Evolutionary conservation across 2,113 vertebrate species (phyloP), one percentile per base, ranked within the genome.

Genomic region (Guaruba guarouba): DNA sequence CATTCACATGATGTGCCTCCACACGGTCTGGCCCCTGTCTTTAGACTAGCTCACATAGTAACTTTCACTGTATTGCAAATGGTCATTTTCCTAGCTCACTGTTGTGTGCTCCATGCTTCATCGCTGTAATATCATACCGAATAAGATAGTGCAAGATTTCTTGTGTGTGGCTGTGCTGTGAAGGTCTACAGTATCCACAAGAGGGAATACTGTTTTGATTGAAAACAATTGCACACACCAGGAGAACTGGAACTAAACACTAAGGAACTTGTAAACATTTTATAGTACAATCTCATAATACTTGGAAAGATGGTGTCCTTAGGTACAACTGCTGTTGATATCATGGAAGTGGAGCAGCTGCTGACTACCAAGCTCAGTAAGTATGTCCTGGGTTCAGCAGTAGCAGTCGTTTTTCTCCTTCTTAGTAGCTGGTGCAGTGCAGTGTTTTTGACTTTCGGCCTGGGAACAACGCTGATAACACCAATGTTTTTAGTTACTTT

Each of bases 1-100:
- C 27, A 3, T 67, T 31, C 24, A 3, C 13, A 1, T 22, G 31
- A 10, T 2, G 1, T 0, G 0, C 7, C 15, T 63, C 12, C 25
- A 25, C 9, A 2, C 5, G 6, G 44, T 27, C 57, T 46, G 49
- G 16, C n/a, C 1, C 1, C 33, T 7, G 2, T 16, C 63, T 37
- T 78, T 37, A 17, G n/a, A 6, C 31, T 49, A 17, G 5, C 19
- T 52, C 27, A 5, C 0, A 0, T 31, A n/a, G 8, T 27, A 48
- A 5, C 4, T 73, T 39, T 3, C 7, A 6, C 1, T 31, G 15
- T 23, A 35, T 22, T 62, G 44, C 7, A 70, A 48, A 48, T 24
- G 14, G 13, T 43, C 2, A 1, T 22, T 90, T 85, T 64, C 7
- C n/a, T 39, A 1, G 24, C 24, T 67, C 13, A 24, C 10, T 23